Evolutionary conservation across 2,888 invertebrate genomes (phyloP).

Genomic region (Clistopyga incitator): DNA sequence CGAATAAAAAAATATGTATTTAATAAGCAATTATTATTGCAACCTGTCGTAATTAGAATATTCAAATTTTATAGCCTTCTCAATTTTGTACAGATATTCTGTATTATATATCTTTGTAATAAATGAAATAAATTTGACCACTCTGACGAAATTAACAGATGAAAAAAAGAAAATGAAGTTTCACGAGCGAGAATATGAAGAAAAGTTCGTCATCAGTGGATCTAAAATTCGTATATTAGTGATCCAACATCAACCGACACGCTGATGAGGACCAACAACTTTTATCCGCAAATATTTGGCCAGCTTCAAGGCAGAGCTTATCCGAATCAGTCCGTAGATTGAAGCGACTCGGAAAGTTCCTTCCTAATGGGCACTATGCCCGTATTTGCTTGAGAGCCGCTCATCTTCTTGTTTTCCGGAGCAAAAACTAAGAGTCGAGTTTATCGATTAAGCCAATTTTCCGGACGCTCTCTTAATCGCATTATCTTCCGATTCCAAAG

Average conservation of each 20-base stretch:
- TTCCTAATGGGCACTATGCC: conserved; percentile 11
- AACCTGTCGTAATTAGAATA: too few species aligned
- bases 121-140: too few species aligned
- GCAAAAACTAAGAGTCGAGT: conserved; percentile 23
- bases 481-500: conserved; percentile 6
- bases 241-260: not conserved
- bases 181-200: not conserved
- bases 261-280: conserved; percentile 28
- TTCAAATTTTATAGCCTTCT: too few species aligned
- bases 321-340: conserved; percentile 14
- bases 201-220: not conserved
- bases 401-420: conserved; percentile 17
- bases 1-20: too few species aligned
- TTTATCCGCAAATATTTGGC: conserved; percentile 46
- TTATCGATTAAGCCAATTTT: conserved; percentile 36
- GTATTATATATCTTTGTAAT: too few species aligned
- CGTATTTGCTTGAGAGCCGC: conserved; percentile 7
- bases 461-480: not conserved
- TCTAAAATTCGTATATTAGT: not conserved
- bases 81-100: too few species aligned
- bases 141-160: too few species aligned
- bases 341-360: conserved; percentile 12
- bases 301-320: conserved; percentile 3
- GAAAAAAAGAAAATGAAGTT: not conserved
- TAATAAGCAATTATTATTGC: too few species aligned